Base-by-base conservation (phyloP, 2,113 vertebrate species). In the Cyprinodon variegatus region DNA sequence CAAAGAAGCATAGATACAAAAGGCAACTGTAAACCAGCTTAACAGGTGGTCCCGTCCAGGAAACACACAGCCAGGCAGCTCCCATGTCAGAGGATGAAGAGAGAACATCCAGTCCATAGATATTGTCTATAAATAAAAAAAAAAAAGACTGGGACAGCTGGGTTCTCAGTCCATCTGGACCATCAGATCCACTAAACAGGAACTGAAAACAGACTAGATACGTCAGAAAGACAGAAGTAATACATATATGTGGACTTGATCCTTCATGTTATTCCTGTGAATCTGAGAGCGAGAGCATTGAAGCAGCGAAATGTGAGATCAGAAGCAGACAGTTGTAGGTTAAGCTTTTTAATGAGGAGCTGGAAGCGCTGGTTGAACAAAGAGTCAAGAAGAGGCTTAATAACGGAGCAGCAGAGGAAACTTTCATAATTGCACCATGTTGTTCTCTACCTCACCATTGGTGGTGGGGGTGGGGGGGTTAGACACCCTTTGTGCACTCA, bases 381-480 rank as follows among this genome's bases (percentile, higher is more conserved):
- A 39, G 6, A 40, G 20, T 4, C 22, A 40, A 65, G 46, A 1
- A 39, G 50, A 72, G 11, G 36, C 14, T 53, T 38, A 45, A 69
- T 46, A 75, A 36, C 3, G 0, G 36, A 39, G 40, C 53, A 71
- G n/a, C 38, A 67, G 61, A 61, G 62, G 48, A 72, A 75, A 77
- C 53, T 76, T 64, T 68, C 17, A 72, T 77, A 74, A 81, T 78
- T 57, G 63, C 1, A n/a, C 53, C 36, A 14, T 74, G 65, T 70
- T 80, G 73, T 74, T 63, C 38, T 83, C 20, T 57, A 50, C 61
- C 74, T 66, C 45, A 61, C 22, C 61, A 62, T 29, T 29, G 29
- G 29, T 29, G 29, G 53, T 60, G 68, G 15, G 68, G 40, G 67
- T 39, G 37, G 17, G 48, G 36, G 48, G 22, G 67, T 50, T 36